Evolutionary conservation across 2,888 invertebrate genomes (phyloP).

Genomic region (Drosophila stalkeri): DNA sequence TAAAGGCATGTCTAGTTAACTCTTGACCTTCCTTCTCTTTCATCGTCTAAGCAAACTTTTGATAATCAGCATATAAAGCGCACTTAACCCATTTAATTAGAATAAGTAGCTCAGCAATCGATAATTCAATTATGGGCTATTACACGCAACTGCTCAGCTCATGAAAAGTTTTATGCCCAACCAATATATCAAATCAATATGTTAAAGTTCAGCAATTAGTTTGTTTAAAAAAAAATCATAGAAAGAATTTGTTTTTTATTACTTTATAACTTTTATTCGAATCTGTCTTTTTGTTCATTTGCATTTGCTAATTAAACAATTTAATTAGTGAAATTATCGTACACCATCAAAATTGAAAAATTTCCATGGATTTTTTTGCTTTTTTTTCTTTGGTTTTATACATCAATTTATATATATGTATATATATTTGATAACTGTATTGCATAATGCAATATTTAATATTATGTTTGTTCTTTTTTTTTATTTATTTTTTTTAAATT

Average conservation of each 20-base stretch:
- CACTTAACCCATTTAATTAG: conserved; percentile 2
- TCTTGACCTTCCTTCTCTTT: not conserved
- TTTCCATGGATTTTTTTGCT: conserved; percentile 36
- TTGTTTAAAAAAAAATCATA: not conserved
- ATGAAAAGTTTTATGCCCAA: not conserved
- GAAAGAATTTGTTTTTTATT: conserved; percentile 6
- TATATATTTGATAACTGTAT: conserved; percentile 31
- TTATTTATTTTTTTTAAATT: conserved; percentile 3
- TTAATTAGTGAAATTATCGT: conserved; percentile 69
- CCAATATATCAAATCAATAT: not conserved
- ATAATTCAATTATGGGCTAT: conserved; percentile 7
- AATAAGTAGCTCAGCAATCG: not conserved
- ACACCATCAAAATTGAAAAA: conserved; percentile 55
- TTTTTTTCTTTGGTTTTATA: conserved; percentile 33
- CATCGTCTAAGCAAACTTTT: not conserved
- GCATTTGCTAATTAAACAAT: conserved; percentile 65
- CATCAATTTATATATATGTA: conserved; percentile 44
- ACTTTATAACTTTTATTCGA: conserved; percentile 54
- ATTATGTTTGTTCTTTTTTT: conserved; percentile 20
- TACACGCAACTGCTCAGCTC: not conserved
- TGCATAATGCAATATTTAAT: conserved; percentile 48
- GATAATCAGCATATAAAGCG: not conserved
- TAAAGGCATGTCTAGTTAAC: too few relatives aligned
- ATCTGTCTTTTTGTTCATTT: conserved; percentile 52
- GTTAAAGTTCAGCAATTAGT: not conserved